Base-by-base conservation (phyloP, 2,113 vertebrate species). In the Xenopus tropicalis region DNA sequence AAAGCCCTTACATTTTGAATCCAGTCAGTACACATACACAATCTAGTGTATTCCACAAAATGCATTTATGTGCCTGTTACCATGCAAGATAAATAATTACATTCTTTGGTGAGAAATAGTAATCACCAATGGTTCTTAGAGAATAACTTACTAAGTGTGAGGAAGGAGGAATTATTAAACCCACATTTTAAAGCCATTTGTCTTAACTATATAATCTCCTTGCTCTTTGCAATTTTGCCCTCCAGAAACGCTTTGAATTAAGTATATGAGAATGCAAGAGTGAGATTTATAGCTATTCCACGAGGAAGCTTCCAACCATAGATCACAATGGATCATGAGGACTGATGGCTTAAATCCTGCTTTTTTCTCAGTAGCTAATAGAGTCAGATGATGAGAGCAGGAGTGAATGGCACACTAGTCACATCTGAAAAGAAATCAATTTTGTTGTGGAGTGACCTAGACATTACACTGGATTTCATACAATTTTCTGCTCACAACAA, bases 171-270 rank as follows among this genome's bases (percentile, higher is more conserved):
- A 68, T 74, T 67, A 74, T 68, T 67, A 74, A 68, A 67, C 42
- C 43, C 57, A 68, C 59, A 51, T 74, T 74, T 74, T 65, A 59
- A 25, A 61, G 65, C 44, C 64, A 74, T 74, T 68, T 65, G 65
- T 74, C 65, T 74, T 74, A 74, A 68, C 54, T 29, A 56, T 74
- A 57, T 51, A 68, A 74, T 74, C 42, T 61, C 52, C 64, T 59
- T 48, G 37, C 72, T 51, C 72, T 74, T 74, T 68, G 65, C 52
- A 66, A 58, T 74, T 67, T 68, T 74, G 72, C 72, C 72, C 72
- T 74, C 64, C 54, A 74, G 65, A 74, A 74, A 68, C 23, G 25
- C 62, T 25, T 29, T 14, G 72, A 61, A 68, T 74, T 67, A 74
- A 74, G 71, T 72, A 57, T 66, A 72, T 72, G 57, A 74, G 72